phyloP scores from a whole-genome alignment of 2,888 invertebrate genomes.

The Blomia tropicalis region DNA sequence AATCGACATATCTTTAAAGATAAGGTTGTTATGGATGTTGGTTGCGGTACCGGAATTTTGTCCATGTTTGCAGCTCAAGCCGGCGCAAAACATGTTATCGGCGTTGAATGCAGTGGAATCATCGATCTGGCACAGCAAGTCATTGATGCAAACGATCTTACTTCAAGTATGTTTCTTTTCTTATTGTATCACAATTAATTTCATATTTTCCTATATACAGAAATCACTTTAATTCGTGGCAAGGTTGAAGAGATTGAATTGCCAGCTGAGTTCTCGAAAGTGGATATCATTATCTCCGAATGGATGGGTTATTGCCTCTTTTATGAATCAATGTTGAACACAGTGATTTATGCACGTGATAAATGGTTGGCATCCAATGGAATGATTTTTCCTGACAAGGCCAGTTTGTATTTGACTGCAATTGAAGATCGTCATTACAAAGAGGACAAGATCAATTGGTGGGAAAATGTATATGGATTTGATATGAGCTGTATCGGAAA shows the following conservation, averaged over 20 bases:
- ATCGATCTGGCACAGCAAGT: slow-evolving; percentile 93
- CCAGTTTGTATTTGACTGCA: slow-evolving; percentile 74
- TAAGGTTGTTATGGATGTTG: slow-evolving; percentile 76
- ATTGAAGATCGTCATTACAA: slow-evolving; percentile 90
- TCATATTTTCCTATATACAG: not conserved
- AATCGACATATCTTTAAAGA: slow-evolving; percentile 89
- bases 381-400: slow-evolving; percentile 77
- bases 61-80: slow-evolving; percentile 99
- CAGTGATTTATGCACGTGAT: slow-evolving; percentile 91
- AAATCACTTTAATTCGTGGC: slow-evolving; percentile 30
- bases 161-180: slow-evolving; percentile 34
- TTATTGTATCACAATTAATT: not conserved
- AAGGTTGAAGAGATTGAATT: slow-evolving; percentile 77
- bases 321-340: slow-evolving; percentile 98
- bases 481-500: slow-evolving; percentile 97
- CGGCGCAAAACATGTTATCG: slow-evolving; percentile 83
- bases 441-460: slow-evolving; percentile 99
- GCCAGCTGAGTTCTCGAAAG: slow-evolving; percentile 69
- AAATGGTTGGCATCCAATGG: slow-evolving; percentile 90
- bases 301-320: slow-evolving; percentile 80
- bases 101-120: slow-evolving; percentile 96
- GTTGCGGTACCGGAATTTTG: slow-evolving; percentile 95
- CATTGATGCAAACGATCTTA: slow-evolving; percentile 48
- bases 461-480: slow-evolving; percentile 99
- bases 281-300: slow-evolving; percentile 75